These are phyloP conservation scores for Acrocephalus scirpaceus DNA, from an alignment of 2,797 vertebrate species.

Conservation along the genomic window DNA sequence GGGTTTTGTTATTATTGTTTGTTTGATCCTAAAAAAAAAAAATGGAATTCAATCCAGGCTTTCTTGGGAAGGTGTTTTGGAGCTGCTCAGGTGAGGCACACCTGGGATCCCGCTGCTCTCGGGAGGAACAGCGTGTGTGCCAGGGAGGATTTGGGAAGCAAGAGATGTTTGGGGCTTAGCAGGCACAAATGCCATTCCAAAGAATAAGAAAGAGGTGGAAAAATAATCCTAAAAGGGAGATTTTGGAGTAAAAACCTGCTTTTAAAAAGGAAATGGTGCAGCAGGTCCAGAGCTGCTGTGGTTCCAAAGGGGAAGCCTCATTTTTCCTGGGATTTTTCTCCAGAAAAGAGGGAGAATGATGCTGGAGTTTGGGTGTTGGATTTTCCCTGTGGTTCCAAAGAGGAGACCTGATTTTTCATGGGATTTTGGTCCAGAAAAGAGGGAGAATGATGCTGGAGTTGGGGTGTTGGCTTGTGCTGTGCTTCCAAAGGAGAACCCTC, in stretches of 20 bases:
- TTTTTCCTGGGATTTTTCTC: rapidly evolving
- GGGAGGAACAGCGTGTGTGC: rapidly evolving
- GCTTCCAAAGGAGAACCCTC: no score
- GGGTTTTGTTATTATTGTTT: not conserved
- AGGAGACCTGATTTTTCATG: no score
- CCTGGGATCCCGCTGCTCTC: not conserved
- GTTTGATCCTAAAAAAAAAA: not conserved
- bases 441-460: no score
- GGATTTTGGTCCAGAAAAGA: no score
- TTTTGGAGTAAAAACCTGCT: not conserved
- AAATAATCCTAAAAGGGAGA: not conserved
- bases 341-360: not conserved
- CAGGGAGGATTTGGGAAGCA: not conserved
- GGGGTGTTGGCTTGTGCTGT: no score
- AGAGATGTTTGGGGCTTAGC: not conserved
- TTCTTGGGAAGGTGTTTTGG: not conserved
- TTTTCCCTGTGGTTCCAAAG: no score
- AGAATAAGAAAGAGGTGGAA: not conserved
- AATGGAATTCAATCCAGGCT: rapidly evolving
- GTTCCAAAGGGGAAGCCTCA: rapidly evolving
- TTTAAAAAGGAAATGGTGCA: not conserved
- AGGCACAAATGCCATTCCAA: rapidly evolving
- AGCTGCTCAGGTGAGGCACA: not conserved
- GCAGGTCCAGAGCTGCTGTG: not conserved
- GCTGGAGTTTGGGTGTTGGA: not conserved